Base-by-base conservation (phyloP, 2,888 invertebrate genomes). In the Nudaria mundana region DNA sequence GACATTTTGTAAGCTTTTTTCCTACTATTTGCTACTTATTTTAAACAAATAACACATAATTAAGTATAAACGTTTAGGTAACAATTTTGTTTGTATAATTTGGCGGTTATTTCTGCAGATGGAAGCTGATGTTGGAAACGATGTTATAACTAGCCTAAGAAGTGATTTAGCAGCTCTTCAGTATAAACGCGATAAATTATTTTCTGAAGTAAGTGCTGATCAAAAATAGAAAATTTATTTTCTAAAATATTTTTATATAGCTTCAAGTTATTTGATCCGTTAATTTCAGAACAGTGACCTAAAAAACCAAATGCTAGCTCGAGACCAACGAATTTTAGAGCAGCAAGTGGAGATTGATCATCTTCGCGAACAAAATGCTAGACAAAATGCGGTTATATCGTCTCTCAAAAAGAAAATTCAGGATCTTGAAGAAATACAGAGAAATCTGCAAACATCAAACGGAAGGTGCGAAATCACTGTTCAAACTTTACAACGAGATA, bases 111-210 rank as follows among this genome's bases (percentile, higher is more conserved):
- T 30, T 18, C 62, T 73, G 40, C 71, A 92, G 91, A 91, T 91
- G 91, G 91, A 91, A 46, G 82, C 90, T 54, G 86, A 88, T 22
- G 72, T 81, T 44, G 81, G 69, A 44, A 91, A 93, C 66, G 95
- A 95, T 74, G 79, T 94, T 56, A 91, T 94, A 16, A 95, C 95
- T 23, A 90, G 93, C 6, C 82, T 96, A 44, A 91, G 95, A 56
- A 96, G 96, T 78, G 96, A 96, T 77, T 81, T 96, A 56, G 96
- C 96, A 11, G 96, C 93, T 2, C 84, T 95, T 31, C 95, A 95
- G 66, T 96, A 95, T 75, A 96, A 96, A 81, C 90, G 94, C 46
- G 96, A 96, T 71, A 93, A 95, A 44, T 89, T 96, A 13, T 86
- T 92, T 48, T 91, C 91, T 34, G 96, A 96, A 90, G 93, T 95